Base-by-base conservation (phyloP, 2,113 vertebrate species). In the Catagonus wagneri region DNA sequence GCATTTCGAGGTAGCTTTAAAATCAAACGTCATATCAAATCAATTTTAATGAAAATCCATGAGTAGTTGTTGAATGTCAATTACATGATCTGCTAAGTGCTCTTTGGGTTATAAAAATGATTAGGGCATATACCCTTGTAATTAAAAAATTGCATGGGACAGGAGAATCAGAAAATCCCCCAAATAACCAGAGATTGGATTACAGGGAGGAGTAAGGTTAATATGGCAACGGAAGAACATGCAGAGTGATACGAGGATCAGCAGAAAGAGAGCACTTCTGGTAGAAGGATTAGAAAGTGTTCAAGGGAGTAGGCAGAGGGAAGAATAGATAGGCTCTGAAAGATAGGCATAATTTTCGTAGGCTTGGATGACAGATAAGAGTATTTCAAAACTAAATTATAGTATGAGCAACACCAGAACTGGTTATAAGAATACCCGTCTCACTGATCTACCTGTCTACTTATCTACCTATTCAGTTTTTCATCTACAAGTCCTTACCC, bases 41-140 rank as follows among this genome's bases (percentile, higher is more conserved):
- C 69, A 32, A 74, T 74, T 83, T 93, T 36, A 79, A 54, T 83
- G 74, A 78, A 92, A 81, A 72, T 80, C 32, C 93, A 1, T 50
- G 29, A 66, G 7, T 78, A 27, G n/a, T 60, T 71, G 27, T 29
- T 88, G 27, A 95, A 27, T 74, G 71, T 74, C 8, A 65, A 17
- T 80, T 91, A 44, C 20, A 12, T 36, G 56, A 6, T 90, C 23
- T 75, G 60, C 71, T 85, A 75, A 71, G n/a, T 44, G 25, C 23
- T 36, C 27, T 50, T 1, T 88, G 11, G 29, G 4, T 71, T 93
- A 81, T 76, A 29, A 66, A 29, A 86, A 39, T 94, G 56, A 71
- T 22, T n/a, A 34, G 15, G 6, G 39, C 32, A 65, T 22, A n/a
- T 63, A 65, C 20, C 29, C 2, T 50, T 56, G 7, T 61, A 11